Conservation (phyloP, 2,888 invertebrate genomes). For the Baronia brevicornis region DNA sequence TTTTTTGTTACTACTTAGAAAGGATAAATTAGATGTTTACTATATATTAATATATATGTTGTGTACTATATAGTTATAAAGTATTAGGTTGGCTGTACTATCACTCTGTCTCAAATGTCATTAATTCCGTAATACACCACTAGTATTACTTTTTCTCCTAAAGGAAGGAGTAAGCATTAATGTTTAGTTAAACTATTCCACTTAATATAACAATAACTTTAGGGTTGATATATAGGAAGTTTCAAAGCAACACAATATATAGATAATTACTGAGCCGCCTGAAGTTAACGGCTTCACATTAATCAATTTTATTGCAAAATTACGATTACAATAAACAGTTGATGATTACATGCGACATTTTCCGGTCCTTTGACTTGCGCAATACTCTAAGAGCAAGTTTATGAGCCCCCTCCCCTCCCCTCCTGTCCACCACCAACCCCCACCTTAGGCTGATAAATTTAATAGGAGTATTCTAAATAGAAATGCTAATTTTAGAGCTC, state of each 20-base stretch:
- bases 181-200: no score
- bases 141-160: no score
- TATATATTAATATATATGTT: no score
- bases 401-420: conserved; percentile 17
- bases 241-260: conserved; percentile 4
- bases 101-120: no score
- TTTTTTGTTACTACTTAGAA: no score
- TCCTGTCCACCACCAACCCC: not conserved
- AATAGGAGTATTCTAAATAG: conserved; percentile 40
- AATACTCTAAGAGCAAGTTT: conserved; percentile 15
- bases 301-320: conserved; percentile 12
- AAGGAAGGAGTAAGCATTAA: no score
- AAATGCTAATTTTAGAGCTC: conserved; percentile 44
- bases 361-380: conserved; percentile 18
- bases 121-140: no score
- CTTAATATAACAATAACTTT: no score
- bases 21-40: no score
- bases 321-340: conserved; percentile 17
- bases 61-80: no score
- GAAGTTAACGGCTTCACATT: conserved; percentile 2
- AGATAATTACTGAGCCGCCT: conserved; percentile 2
- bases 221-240: no score
- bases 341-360: conserved; percentile 18
- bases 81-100: no score
- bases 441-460: conserved; percentile 39